Evolutionary conservation across 2,888 invertebrate species (phyloP).

Genomic region (Lepetodrilus schrolli): DNA sequence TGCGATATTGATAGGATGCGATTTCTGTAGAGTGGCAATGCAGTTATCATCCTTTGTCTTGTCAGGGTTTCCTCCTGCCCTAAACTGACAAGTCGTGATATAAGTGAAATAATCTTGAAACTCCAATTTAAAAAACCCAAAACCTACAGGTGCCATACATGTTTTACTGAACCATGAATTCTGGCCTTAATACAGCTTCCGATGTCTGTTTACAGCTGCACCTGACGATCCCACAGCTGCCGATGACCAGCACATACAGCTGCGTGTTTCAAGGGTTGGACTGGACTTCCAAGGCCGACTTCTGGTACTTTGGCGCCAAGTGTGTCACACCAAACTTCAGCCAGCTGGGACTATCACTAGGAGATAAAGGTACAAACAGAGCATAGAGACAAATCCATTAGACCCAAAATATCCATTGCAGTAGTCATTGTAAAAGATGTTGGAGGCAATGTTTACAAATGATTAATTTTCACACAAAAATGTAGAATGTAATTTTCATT

Average conservation of each 20-base stretch:
- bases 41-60: too few species aligned
- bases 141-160: neutral
- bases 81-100: too few species aligned
- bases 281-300: conserved; percentile 51
- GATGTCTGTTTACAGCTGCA: conserved; percentile 55
- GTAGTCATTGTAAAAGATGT: too few species aligned
- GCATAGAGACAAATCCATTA: too few species aligned
- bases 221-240: conserved; percentile 63
- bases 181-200: neutral
- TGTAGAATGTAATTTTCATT: too few species aligned
- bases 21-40: too few species aligned
- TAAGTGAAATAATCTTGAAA: too few species aligned
- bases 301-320: conserved; percentile 59
- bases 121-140: neutral
- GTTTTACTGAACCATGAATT: neutral
- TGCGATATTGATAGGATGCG: too few species aligned
- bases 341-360: conserved; percentile 46
- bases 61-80: too few species aligned
- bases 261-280: conserved; percentile 68
- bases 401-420: too few species aligned
- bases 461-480: too few species aligned
- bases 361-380: conserved; percentile 40
- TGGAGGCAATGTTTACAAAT: too few species aligned
- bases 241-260: conserved; percentile 63
- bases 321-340: conserved; percentile 63